Evolutionary conservation across 1,140 invertebrate genomes (phyloP).

Genomic region (Leptoteleia sp.): DNA sequence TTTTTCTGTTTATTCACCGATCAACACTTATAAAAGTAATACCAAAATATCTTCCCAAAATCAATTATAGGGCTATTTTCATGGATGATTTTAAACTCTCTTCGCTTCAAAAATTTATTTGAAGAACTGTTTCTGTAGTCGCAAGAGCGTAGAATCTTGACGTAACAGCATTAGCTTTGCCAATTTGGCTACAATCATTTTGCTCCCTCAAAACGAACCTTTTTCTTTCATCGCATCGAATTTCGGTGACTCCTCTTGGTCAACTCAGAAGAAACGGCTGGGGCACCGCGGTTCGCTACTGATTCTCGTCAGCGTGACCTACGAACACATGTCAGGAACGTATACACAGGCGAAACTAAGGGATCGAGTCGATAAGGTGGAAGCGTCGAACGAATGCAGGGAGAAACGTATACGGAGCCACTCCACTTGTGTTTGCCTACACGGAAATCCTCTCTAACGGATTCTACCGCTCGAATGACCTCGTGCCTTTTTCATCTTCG

Average conservation of each 20-base stretch:
- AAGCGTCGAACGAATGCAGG: slow-evolving; percentile 58
- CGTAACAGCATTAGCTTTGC: slow-evolving; percentile 22
- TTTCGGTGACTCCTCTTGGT: slow-evolving; percentile 33
- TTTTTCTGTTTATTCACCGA: no score
- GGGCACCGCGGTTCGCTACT: neutral
- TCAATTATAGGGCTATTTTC: no score
- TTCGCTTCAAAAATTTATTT: neutral
- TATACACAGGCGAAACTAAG: slow-evolving; percentile 55
- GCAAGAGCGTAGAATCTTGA: neutral
- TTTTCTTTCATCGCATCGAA: slow-evolving; percentile 39
- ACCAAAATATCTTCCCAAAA: no score
- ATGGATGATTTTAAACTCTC: no score
- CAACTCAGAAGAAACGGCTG: slow-evolving; percentile 20
- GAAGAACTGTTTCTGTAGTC: neutral
- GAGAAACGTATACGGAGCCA: slow-evolving; percentile 72
- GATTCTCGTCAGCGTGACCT: slow-evolving; percentile 67
- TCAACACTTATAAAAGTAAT: no score
- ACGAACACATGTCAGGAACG: slow-evolving; percentile 58
- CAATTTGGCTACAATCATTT: slow-evolving; percentile 43
- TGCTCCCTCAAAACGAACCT: slow-evolving; percentile 21
- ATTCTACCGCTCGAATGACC: slow-evolving; percentile 79
- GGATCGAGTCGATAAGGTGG: slow-evolving; percentile 70
- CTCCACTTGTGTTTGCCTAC: slow-evolving; percentile 80
- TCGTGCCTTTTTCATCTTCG: slow-evolving; percentile 71
- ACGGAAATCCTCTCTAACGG: slow-evolving; percentile 81